Evolutionary conservation across 37 sponge, comb jelly and placozoan species (phyloP).

Genomic region (Diacarnus erythraeanus): DNA sequence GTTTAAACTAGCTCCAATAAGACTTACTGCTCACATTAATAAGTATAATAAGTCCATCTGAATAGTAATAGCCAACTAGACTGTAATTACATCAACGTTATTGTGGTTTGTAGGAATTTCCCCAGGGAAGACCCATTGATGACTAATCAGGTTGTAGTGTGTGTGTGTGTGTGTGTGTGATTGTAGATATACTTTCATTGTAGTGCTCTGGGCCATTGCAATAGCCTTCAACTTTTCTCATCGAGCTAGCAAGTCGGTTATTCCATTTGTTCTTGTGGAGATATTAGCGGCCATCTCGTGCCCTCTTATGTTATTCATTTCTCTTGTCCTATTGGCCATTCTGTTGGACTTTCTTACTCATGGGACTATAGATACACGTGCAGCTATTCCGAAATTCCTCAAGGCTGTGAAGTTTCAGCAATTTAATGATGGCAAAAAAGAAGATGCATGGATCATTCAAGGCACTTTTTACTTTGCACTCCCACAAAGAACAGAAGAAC

Average conservation of each 20-base stretch:
- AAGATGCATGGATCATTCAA: conserved; percentile 53
- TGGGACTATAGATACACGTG: conserved; percentile 40
- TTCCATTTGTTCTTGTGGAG: conserved; percentile 50
- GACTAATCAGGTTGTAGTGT: no score
- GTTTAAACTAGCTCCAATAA: no score
- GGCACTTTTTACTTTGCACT: conserved; percentile 44
- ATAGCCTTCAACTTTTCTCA: conserved; percentile 34
- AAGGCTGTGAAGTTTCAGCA: conserved; percentile 22
- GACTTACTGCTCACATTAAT: no score
- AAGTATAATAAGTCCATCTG: no score
- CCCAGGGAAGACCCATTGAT: no score
- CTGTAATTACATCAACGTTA: no score
- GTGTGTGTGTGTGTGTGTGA: no score
- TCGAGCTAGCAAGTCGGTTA: conserved; percentile 1
- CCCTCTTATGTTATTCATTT: conserved; percentile 35
- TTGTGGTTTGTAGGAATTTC: no score
- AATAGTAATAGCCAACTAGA: no score
- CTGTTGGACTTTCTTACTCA: conserved; percentile 53
- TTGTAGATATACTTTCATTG: no score
- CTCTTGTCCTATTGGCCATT: conserved; percentile 22
- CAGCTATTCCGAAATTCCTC: conserved; percentile 28
- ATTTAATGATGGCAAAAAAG: conserved; percentile 25
- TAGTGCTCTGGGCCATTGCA: conserved; percentile 71
- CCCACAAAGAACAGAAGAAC: background rate
- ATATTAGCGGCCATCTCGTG: conserved; percentile 36